Conservation (phyloP, 2,113 vertebrate species). For the Porphyrio hochstetteri region DNA sequence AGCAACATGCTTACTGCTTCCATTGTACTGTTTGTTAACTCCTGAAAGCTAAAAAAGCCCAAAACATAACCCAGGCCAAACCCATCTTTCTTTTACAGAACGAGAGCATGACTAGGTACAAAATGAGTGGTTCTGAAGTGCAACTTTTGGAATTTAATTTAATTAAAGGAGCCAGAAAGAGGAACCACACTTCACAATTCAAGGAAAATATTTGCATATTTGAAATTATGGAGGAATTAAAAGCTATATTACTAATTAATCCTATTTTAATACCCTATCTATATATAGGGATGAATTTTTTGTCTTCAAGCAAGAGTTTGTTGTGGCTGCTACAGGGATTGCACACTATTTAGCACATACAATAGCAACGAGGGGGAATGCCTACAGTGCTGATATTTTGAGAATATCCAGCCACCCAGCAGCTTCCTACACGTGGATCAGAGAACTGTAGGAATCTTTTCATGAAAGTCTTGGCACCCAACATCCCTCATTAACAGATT, state of each 20-base stretch:
- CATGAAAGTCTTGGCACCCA: background rate
- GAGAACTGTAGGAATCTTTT: background rate
- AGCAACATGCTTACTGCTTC: background rate
- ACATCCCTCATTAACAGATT: conserved; percentile 4
- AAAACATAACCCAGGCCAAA: background rate
- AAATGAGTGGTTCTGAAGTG: background rate
- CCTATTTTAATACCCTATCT: background rate
- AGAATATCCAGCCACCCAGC: background rate
- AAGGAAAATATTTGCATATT: background rate
- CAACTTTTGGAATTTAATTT: background rate
- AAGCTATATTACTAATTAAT: background rate
- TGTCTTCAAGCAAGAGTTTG: background rate
- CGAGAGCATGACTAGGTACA: background rate
- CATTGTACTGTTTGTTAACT: background rate
- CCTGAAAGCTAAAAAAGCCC: fast-evolving
- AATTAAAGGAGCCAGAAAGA: background rate
- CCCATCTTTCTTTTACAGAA: background rate
- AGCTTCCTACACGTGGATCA: background rate
- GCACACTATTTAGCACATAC: background rate
- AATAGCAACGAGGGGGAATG: background rate
- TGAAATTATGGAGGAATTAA: background rate
- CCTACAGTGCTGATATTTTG: background rate
- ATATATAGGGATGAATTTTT: fast-evolving
- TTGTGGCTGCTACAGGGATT: background rate
- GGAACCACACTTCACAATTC: background rate